Percentiles rank a stretch among this genome's conserved stretches.
phyloP scores from a whole-genome alignment of 2,888 invertebrate species.

The Hydraecia micacea region DNA sequence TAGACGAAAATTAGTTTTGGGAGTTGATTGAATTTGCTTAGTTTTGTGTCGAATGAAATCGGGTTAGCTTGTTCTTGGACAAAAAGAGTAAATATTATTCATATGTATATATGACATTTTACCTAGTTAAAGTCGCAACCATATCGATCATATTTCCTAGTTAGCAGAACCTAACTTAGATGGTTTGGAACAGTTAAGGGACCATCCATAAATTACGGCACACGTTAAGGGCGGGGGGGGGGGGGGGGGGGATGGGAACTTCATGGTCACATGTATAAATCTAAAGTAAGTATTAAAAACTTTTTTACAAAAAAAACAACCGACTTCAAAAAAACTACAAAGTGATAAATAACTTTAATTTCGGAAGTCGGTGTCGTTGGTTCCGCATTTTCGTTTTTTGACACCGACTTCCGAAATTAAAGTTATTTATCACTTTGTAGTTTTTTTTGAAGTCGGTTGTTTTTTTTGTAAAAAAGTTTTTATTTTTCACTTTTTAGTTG shows the following conservation, averaged over 20 bases:
- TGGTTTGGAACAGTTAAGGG: neutral
- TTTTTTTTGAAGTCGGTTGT: too few species aligned
- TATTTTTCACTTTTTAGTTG: too few species aligned
- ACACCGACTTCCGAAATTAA: too few species aligned
- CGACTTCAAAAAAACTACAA: too few species aligned
- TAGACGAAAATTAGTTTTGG: conserved; percentile 25
- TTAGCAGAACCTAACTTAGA: neutral
- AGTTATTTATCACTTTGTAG: too few species aligned
- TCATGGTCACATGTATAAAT: neutral
- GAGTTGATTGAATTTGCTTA: conserved; percentile 18
- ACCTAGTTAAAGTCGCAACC: too few species aligned
- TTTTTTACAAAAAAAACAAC: too few species aligned
- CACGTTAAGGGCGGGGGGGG: neutral
- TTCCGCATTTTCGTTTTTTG: too few species aligned
- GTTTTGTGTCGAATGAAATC: neutral
- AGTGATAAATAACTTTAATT: too few species aligned
- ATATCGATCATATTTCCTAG: neutral
- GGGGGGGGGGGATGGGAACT: neutral
- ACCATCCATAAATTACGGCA: neutral
- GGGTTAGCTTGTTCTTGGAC: neutral
- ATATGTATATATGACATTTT: neutral
- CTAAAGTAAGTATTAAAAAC: too few species aligned
- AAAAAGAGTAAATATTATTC: neutral
- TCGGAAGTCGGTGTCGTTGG: too few species aligned
- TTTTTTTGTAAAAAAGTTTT: too few species aligned